These are phyloP conservation scores for Tamandua tetradactyla DNA, from an alignment of 2,797 vertebrate genomes.

Conservation along the genomic window DNA sequence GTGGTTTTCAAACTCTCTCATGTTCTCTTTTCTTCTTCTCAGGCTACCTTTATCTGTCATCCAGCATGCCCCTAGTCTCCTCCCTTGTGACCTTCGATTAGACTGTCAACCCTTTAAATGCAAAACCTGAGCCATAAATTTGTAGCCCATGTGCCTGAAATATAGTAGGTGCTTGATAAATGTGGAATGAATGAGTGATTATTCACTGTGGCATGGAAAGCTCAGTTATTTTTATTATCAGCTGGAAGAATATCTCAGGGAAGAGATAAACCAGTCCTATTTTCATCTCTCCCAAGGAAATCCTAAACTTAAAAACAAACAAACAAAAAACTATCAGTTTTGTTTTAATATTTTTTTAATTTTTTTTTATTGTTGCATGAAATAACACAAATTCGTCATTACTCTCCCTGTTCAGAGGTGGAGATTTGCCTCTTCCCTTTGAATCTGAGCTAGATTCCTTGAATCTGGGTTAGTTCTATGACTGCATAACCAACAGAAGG, in stretches of 20 bases:
- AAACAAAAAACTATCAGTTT: too few relatives aligned
- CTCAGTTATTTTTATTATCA: not conserved
- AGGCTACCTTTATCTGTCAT: not conserved
- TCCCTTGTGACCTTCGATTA: not conserved
- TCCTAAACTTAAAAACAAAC: not conserved
- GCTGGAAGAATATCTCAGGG: not conserved
- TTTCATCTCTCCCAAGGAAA: constrained; percentile 3
- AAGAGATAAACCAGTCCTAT: not conserved
- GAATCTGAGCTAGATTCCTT: too few relatives aligned
- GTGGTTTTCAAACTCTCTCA: not conserved
- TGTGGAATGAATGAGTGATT: not conserved
- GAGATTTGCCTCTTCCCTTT: not conserved
- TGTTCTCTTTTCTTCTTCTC: not conserved
- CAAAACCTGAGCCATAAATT: not conserved
- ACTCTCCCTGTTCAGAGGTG: not conserved
- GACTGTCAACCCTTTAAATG: not conserved
- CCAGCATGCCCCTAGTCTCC: not conserved
- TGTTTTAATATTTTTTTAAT: not conserved
- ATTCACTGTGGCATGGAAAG: not conserved
- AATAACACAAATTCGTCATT: not conserved
- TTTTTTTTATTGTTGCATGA: not conserved
- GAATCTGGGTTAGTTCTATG: not conserved
- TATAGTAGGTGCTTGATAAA: not conserved
- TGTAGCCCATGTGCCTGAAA: not conserved
- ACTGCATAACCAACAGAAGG: not conserved